Evolutionary conservation across 2,888 invertebrate genomes (phyloP).

Genomic region (Nemapogon koenigi): DNA sequence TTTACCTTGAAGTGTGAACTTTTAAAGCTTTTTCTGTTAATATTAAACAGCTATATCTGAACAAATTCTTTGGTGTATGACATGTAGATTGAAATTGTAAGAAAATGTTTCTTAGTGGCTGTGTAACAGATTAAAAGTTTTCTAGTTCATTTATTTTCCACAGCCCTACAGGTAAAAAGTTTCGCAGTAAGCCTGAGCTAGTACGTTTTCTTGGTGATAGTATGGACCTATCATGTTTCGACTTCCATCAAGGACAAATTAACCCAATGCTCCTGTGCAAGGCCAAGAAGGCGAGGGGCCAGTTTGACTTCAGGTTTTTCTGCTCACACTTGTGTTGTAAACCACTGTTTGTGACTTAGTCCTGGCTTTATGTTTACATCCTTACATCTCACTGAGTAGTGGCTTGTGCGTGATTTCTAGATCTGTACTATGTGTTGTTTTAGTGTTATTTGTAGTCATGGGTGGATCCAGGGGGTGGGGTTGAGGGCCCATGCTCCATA

Average conservation of each 20-base stretch:
- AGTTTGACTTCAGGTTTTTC: slow-evolving; percentile 76
- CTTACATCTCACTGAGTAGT: slow-evolving; percentile 1
- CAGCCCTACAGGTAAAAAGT: slow-evolving; percentile 84
- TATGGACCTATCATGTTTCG: slow-evolving; percentile 82
- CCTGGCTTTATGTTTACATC: neutral
- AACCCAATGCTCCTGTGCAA: slow-evolving; percentile 73
- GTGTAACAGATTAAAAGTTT: neutral
- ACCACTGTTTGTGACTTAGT: slow-evolving; percentile 14
- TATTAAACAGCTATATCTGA: no score
- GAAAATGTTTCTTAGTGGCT: neutral
- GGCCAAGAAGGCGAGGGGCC: slow-evolving; percentile 72
- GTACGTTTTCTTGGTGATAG: slow-evolving; percentile 78
- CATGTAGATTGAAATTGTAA: no score
- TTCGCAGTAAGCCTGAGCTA: slow-evolving; percentile 83
- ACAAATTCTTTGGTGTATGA: no score
- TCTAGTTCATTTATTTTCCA: slow-evolving; percentile 53
- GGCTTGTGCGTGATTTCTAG: slow-evolving; percentile 7
- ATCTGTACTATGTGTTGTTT: no score
- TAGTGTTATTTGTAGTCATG: no score
- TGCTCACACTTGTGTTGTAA: slow-evolving; percentile 57
- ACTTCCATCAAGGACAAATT: slow-evolving; percentile 82
- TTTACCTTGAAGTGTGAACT: no score
- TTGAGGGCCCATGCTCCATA: no score
- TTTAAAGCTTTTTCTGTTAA: no score
- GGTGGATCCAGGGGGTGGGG: no score